Base-by-base conservation (phyloP, 2,888 invertebrate genomes). In the Napeogenes inachia region DNA sequence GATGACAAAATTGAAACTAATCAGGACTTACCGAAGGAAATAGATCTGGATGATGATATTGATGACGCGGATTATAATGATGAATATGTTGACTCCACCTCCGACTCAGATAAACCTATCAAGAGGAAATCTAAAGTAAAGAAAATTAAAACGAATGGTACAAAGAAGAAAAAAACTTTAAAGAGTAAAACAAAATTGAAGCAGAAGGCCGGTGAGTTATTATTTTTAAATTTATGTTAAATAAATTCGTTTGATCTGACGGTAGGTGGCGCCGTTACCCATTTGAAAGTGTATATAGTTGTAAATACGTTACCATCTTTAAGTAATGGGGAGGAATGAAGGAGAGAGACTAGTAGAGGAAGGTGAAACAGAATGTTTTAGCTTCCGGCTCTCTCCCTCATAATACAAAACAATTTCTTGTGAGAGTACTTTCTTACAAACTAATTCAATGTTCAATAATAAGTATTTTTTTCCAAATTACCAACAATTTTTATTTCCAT, bases 41-140 rank as follows among this genome's bases (percentile, higher is more conserved):
- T 70, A 54, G 67, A 67, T 42, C 42, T 42, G 2, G 42, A 42
- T 2, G 32, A 65, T 1, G 69, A 68, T 2, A 56, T 61, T 3
- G 70, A 67, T 1, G 70, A 71, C 13, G 46, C 68, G 13, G 71
- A 75, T 47, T 73, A 73, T 45, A 71, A 70, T 13, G 70, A 73
- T 30, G 72, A 73, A 10, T 70, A 70, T 12, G 71, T 69, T 46
- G 82, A 83, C 46, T 82, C 79, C 68, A 81, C 82, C 0, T 87
- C 87, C 0, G 82, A 87, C 68, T 88, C 87, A 0, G 87, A 88
- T 61, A 87, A 85, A 57, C 88, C 89, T 0, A 80, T 88, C 46
- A 82, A 82, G 65, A 80, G 77, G 70, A 84, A 80, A 55, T 65
- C 72, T 13, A 78, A 72, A 59, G 71, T 55, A 8, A 69, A 69